Evolutionary conservation across 2,797 vertebrate species (phyloP).

Genomic region (Coracias cyanogaster): DNA sequence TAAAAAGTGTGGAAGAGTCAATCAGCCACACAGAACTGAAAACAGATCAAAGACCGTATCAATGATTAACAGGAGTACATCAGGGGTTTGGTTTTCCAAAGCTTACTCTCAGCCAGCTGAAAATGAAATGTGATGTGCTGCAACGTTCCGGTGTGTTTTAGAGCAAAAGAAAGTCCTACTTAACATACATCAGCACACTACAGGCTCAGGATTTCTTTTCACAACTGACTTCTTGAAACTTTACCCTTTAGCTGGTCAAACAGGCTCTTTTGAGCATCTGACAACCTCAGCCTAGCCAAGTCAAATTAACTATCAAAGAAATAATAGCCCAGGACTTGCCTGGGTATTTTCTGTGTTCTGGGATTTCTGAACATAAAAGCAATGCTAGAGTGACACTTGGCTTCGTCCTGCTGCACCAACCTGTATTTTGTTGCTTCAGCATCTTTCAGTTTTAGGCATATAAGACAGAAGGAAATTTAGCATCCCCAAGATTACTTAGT

Average conservation of each 20-base stretch:
- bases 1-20: background rate
- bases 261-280: background rate
- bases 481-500: background rate
- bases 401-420: background rate
- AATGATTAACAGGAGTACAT: slow-evolving; percentile 51
- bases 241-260: background rate
- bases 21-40: slow-evolving; percentile 5
- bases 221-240: background rate
- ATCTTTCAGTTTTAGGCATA: background rate
- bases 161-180: background rate
- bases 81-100: background rate
- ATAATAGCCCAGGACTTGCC: background rate
- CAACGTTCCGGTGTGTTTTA: slow-evolving; percentile 7
- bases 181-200: background rate
- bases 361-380: background rate
- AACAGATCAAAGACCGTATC: slow-evolving; percentile 15
- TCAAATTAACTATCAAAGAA: slow-evolving; percentile 7
- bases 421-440: background rate
- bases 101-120: background rate
- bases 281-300: background rate
- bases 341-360: background rate
- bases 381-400: background rate
- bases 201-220: background rate
- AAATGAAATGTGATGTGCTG: slow-evolving; percentile 9
- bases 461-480: background rate